Evolutionary conservation across 2,888 invertebrate species (phyloP).

Genomic region (Prenolepis imparis): DNA sequence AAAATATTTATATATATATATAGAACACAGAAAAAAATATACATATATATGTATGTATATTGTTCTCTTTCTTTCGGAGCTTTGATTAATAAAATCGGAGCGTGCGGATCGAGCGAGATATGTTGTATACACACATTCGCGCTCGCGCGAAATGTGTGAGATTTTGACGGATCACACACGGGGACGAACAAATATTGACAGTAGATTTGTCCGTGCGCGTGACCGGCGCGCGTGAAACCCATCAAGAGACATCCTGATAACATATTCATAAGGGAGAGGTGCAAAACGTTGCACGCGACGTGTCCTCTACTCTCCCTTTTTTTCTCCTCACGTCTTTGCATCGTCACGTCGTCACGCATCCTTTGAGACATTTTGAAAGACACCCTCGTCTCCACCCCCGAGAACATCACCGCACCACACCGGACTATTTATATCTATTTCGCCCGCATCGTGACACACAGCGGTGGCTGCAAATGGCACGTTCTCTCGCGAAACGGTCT

Average conservation of each 20-base stretch:
- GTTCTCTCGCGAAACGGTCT: conserved; percentile 44
- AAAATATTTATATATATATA: not conserved
- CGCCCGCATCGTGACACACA: conserved; percentile 51
- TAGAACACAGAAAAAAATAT: no score
- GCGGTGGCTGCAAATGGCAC: conserved; percentile 48
- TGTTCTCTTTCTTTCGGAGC: not conserved
- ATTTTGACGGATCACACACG: conserved; percentile 10
- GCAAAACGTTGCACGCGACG: conserved; percentile 54
- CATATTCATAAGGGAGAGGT: conserved; percentile 79
- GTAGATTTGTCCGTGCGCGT: conserved; percentile 60
- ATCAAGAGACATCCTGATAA: conserved; percentile 76
- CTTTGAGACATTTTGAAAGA: conserved; percentile 68
- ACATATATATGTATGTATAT: no score
- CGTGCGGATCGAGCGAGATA: not conserved
- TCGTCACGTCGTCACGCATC: conserved; percentile 35
- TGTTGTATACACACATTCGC: conserved; percentile 10
- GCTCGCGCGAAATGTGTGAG: conserved; percentile 6
- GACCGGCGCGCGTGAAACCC: conserved; percentile 48
- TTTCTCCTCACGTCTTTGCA: conserved; percentile 37
- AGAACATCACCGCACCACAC: conserved; percentile 21
- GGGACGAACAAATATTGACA: conserved; percentile 64
- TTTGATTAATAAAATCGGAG: conserved; percentile 12
- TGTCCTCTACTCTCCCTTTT: not conserved
- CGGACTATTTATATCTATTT: conserved; percentile 67
- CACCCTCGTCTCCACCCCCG: conserved; percentile 33